Conservation (phyloP, 2,113 vertebrate species). For the Campylorhamphus procurvoides region DNA sequence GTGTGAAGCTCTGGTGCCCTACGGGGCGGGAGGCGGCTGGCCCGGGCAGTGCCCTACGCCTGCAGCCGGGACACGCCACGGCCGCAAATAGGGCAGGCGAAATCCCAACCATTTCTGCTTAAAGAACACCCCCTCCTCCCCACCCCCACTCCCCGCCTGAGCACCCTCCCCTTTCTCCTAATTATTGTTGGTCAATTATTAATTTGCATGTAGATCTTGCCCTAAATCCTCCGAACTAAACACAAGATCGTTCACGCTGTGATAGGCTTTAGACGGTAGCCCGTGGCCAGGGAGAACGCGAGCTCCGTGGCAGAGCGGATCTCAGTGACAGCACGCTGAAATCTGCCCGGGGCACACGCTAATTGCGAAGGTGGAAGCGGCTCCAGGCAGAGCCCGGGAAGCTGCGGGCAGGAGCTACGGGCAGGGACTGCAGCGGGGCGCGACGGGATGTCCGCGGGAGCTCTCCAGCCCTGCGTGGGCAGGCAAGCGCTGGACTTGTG, state of each 20-base stretch:
- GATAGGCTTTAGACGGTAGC: slow-evolving; percentile 42
- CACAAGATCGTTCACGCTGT: slow-evolving; percentile 36
- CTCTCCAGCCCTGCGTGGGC: not conserved
- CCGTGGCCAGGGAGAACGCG: not conserved
- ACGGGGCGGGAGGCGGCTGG: not conserved
- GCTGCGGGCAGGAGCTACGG: not conserved
- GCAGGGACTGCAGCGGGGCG: not conserved
- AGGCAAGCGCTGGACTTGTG: not conserved
- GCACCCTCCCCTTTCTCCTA: not conserved
- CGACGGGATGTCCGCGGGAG: not conserved
- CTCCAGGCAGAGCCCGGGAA: not conserved
- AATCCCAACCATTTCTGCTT: not conserved
- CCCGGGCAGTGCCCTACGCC: not conserved
- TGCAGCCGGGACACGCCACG: not conserved
- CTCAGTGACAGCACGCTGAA: not conserved
- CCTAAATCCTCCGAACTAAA: slow-evolving; percentile 13
- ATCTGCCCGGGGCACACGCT: not conserved
- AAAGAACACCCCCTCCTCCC: not conserved
- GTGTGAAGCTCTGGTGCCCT: not conserved
- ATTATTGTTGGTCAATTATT: slow-evolving; percentile 58
- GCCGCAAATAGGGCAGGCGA: not conserved
- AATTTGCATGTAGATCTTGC: slow-evolving; percentile 55
- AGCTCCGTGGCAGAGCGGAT: not conserved
- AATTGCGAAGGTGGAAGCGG: not conserved
- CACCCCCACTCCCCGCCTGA: not conserved